A percentile compares a stretch with the other conserved stretches of the same genome.
Conservation (phyloP, 2,888 invertebrate species). For the Yponomeuta evonymella region DNA sequence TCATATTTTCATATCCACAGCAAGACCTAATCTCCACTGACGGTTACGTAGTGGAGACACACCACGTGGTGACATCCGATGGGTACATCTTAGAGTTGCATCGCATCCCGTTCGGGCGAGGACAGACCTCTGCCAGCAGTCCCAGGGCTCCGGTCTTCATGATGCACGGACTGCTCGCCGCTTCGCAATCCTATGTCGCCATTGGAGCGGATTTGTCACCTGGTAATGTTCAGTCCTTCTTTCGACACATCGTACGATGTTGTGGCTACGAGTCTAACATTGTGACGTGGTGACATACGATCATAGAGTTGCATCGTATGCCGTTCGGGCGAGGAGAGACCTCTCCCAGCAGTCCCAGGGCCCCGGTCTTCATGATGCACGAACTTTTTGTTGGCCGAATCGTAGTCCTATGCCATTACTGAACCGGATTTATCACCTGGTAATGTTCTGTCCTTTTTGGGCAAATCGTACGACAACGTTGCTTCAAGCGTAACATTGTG, state of each 20-base stretch:
- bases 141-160: constrained; percentile 41
- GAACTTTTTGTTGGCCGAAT: constrained; percentile 34
- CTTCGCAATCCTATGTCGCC: constrained; percentile 34
- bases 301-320: constrained; percentile 48
- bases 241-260: too few relatives aligned
- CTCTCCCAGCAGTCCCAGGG: constrained; percentile 20
- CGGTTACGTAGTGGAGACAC: constrained; percentile 34
- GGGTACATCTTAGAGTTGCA: constrained; percentile 50
- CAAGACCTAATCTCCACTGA: constrained; percentile 10
- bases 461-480: too few relatives aligned
- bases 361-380: constrained; percentile 51
- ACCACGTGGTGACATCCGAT: constrained; percentile 38
- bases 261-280: too few relatives aligned
- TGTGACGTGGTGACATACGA: constrained; percentile 35
- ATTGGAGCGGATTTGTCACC: constrained; percentile 36
- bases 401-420: constrained; percentile 32
- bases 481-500: too few relatives aligned
- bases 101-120: constrained; percentile 39
- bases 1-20: background rate
- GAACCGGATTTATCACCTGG: constrained; percentile 39
- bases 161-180: constrained; percentile 46
- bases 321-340: constrained; percentile 28
- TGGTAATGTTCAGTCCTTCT: constrained; percentile 29
- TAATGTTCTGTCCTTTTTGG: constrained; percentile 22
- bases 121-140: background rate